Percentiles rank a stretch among this genome's conserved stretches.
Conservation (phyloP, 92 coral and sea anemone genomes). For the Pocillopora meandrina region DNA sequence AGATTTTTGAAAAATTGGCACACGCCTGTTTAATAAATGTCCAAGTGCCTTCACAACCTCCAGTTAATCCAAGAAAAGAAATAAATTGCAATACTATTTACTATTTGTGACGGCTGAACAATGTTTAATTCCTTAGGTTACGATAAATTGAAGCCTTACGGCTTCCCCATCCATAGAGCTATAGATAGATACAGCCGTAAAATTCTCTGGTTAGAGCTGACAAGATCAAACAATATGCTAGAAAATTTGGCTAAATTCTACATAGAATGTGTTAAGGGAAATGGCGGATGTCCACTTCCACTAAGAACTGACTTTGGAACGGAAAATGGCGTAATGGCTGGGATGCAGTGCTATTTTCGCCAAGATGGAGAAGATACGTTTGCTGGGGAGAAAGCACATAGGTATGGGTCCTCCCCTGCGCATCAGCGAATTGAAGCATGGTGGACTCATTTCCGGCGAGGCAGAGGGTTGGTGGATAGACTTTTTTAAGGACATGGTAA, state of each 20-base stretch:
- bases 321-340: slow-evolving; percentile 60
- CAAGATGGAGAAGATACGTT: slow-evolving; percentile 37
- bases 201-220: slow-evolving; percentile 54
- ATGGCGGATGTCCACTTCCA: slow-evolving; percentile 50
- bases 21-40: too few relatives aligned
- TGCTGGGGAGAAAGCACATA: slow-evolving; percentile 62
- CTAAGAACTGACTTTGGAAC: slow-evolving; percentile 64
- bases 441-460: slow-evolving; percentile 57
- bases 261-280: slow-evolving; percentile 47
- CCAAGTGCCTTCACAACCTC: not conserved
- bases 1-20: too few relatives aligned
- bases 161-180: slow-evolving; percentile 58
- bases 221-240: slow-evolving; percentile 55
- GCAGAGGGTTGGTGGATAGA: slow-evolving; percentile 66
- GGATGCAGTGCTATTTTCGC: slow-evolving; percentile 56
- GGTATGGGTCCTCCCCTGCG: slow-evolving; percentile 66
- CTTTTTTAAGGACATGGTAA: slow-evolving; percentile 49
- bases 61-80: not conserved
- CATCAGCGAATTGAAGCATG: slow-evolving; percentile 61
- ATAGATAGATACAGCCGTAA: slow-evolving; percentile 49
- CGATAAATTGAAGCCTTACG: slow-evolving; percentile 52
- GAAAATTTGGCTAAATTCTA: slow-evolving; percentile 38
- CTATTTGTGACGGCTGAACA: not conserved
- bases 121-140: slow-evolving; percentile 46
- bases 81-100: not conserved